Evolutionary conservation across 2,113 vertebrate genomes (phyloP).

Genomic region (Centrocercus urophasianus): DNA sequence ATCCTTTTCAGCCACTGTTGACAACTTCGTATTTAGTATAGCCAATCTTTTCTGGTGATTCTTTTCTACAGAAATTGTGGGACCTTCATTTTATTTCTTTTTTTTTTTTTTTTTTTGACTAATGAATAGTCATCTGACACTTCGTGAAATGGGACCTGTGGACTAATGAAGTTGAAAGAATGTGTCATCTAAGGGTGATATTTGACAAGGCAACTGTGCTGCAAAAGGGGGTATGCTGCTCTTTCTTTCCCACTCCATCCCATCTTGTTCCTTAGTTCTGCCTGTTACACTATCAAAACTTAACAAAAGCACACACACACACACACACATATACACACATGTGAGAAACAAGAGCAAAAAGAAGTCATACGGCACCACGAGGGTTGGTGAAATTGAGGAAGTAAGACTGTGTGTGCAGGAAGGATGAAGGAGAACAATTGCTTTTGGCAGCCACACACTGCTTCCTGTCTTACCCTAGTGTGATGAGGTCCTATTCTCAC

Average conservation of each 20-base stretch:
- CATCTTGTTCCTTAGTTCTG: not conserved
- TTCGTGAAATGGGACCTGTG: not conserved
- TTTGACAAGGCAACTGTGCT: conserved; percentile 11
- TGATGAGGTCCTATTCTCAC: not conserved
- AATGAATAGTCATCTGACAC: conserved; percentile 12
- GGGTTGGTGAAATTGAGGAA: not conserved
- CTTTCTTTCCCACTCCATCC: rapidly evolving
- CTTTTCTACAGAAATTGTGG: not conserved
- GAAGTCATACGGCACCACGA: not conserved
- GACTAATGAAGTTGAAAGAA: not conserved
- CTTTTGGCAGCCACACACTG: not conserved
- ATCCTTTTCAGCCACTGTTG: not conserved
- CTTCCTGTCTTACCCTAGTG: not conserved
- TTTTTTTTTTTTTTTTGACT: not conserved
- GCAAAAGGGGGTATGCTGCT: not conserved
- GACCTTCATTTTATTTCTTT: not conserved
- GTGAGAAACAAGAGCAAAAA: not conserved
- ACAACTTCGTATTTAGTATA: not conserved
- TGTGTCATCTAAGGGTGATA: not conserved
- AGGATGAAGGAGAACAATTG: not conserved
- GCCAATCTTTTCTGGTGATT: not conserved
- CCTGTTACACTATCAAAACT: not conserved
- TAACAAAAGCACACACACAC: not conserved
- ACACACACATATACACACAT: not conserved
- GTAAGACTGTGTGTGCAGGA: not conserved